Base-by-base conservation (phyloP, 1,140 invertebrate genomes). In the Drosophila melanica region DNA sequence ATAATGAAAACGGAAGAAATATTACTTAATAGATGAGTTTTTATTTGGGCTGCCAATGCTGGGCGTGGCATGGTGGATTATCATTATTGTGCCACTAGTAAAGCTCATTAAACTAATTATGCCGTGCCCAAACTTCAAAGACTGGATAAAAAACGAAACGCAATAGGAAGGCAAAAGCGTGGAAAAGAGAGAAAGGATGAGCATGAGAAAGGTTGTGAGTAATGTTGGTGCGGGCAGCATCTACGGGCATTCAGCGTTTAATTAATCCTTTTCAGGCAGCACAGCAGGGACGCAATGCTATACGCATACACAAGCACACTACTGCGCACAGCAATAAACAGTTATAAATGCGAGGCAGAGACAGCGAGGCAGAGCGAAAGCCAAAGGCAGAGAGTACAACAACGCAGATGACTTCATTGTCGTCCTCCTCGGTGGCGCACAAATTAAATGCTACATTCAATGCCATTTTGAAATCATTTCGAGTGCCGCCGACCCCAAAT, bases 401-500 rank as follows among this genome's bases (percentile, higher is more conserved):
- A 67, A 60, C 48, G 66, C 72, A 64, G 45, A 79, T 74, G 65
- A 64, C 75, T 54, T 54, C 62, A 75, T 72, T 63, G 66, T 55
- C 67, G 63, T 53, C 70, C 57, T 65, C 66, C 54, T 74, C 73
- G 77, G 66, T 79, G 70, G 70, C 79, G 64, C 69, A 89, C 82
- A 87, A 87, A 87, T 87, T 89, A 87, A 86, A 87, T 87, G 82
- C 79, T 89, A 87, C 82, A 87, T 89, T 89, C 82, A 89, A 87
- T 86, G 82, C 82, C 82, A 86, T 86, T 86, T 79, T 66, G 71
- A 79, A 86, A 81, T 87, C 79, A 82, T 87, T 77, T 76, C 79
- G 75, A 87, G 79, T 75, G 72, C 73, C 33, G 64, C 50, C 70
- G 60, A 69, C 67, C 77, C 75, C 47, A 51, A 30, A 12, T 12